A percentile compares a stretch with the other conserved stretches of the same genome.
These are phyloP conservation scores for Chanos chanos DNA, from an alignment of 2,797 vertebrate genomes.

Conservation along the genomic window DNA sequence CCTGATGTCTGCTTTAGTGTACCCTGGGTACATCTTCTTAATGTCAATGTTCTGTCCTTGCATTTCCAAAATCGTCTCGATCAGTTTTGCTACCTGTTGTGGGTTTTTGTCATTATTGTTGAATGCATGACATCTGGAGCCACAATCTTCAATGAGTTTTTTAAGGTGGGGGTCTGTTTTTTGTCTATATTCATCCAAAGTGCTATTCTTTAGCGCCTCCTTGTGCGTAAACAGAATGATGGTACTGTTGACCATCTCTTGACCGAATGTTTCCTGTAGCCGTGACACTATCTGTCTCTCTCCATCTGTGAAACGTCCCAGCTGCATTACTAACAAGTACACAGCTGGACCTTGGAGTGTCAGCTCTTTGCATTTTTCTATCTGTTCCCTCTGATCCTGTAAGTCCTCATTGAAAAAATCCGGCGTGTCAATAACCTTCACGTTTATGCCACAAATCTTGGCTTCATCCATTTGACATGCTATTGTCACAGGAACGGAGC, in stretches of 20 bases:
- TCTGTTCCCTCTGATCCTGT: neutral
- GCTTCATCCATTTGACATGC: conserved; percentile 3
- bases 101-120: conserved; percentile 1
- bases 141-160: neutral
- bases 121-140: conserved; percentile 14
- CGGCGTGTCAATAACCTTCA: conserved; percentile 28
- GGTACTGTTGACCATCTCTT: neutral
- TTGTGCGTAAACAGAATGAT: conserved; percentile 25
- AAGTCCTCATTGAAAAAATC: conserved; percentile 21
- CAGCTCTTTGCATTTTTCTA: conserved; percentile 3
- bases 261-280: conserved; percentile 3
- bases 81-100: neutral
- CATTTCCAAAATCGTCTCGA: conserved; percentile 6
- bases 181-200: conserved; percentile 4
- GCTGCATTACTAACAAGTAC: conserved; percentile 24
- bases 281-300: neutral
- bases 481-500: conserved; percentile 10
- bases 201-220: conserved; percentile 11
- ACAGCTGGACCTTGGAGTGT: neutral
- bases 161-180: neutral
- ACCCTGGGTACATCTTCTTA: no score
- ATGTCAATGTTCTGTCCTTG: no score
- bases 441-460: conserved; percentile 7
- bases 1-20: no score
- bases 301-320: conserved; percentile 19